A percentile compares a stretch with the other conserved stretches of the same genome.
These are phyloP conservation scores for Cosmia trapezina DNA, from an alignment of 2,888 invertebrate genomes.

Conservation along the genomic window DNA sequence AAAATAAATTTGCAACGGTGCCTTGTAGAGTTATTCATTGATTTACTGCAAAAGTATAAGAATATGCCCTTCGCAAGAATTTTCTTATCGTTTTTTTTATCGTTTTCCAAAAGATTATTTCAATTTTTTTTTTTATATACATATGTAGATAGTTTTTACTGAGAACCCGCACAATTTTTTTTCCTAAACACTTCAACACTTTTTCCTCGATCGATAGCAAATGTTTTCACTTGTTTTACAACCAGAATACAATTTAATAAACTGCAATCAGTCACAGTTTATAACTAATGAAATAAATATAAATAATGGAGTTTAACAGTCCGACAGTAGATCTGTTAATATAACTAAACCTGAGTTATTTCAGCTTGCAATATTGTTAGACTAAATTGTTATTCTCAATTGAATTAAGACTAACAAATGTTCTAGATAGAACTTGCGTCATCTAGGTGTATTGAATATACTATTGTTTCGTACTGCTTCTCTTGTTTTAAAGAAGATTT, in stretches of 20 bases:
- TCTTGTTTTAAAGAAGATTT: neutral
- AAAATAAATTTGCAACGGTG: conserved; percentile 44
- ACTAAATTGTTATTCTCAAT: conserved; percentile 52
- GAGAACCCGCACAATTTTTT: neutral
- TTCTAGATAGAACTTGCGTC: conserved; percentile 19
- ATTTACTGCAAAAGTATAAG: conserved; percentile 2
- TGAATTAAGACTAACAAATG: conserved; percentile 50
- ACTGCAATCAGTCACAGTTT: conserved; percentile 18
- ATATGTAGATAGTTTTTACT: no score
- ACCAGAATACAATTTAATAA: conserved; percentile 9
- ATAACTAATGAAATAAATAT: conserved; percentile 14
- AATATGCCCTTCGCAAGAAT: neutral
- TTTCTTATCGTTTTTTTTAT: no score
- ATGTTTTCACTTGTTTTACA: conserved; percentile 3
- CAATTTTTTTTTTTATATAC: no score
- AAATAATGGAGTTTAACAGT: conserved; percentile 27
- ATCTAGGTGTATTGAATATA: neutral
- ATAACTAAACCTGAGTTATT: conserved; percentile 43
- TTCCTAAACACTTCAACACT: neutral
- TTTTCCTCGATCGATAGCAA: neutral
- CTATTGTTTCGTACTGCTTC: neutral
- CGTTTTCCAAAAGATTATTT: neutral
- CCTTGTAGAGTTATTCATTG: conserved; percentile 20
- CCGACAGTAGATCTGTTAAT: conserved; percentile 24
- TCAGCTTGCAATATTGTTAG: conserved; percentile 45